phyloP scores from a whole-genome alignment of 1,140 invertebrate genomes.

The Listronotus bonariensis region DNA sequence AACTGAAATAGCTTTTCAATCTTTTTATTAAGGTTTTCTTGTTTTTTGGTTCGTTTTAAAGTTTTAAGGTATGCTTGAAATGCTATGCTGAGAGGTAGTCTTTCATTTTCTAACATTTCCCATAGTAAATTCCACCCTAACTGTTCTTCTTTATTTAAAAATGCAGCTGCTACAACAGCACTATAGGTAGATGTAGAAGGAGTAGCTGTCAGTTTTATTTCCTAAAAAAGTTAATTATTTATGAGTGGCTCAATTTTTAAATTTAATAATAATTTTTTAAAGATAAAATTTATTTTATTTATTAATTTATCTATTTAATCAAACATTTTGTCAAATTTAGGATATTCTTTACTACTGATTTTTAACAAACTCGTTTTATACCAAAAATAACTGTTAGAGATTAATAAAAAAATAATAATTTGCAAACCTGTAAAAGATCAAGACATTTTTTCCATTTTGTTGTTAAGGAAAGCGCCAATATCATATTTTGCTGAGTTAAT shows the following conservation, averaged over 20 bases:
- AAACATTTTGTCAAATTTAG: too few relatives aligned
- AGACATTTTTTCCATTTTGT: constrained; percentile 64
- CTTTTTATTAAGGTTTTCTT: constrained; percentile 21
- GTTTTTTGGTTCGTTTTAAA: constrained; percentile 24
- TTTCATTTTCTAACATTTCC: constrained; percentile 51
- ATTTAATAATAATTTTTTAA: too few relatives aligned
- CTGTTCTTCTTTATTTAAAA: constrained; percentile 60
- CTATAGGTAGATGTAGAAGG: constrained; percentile 55
- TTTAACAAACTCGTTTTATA: neutral
- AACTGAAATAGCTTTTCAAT: constrained; percentile 43
- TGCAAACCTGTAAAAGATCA: constrained; percentile 52
- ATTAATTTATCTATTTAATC: too few relatives aligned
- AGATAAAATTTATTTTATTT: too few relatives aligned
- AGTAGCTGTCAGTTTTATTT: constrained; percentile 57
- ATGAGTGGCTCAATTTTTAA: too few relatives aligned
- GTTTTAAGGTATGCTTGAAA: constrained; percentile 39
- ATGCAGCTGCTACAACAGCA: constrained; percentile 60
- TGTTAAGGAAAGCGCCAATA: constrained; percentile 66
- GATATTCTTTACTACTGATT: neutral
- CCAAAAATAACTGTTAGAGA: neutral
- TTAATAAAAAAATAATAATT: neutral
- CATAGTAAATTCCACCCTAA: constrained; percentile 62
- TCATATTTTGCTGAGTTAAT: constrained; percentile 61
- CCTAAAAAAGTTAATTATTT: constrained; percentile 48
- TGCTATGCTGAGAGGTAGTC: constrained; percentile 20